Evolutionary conservation across 2,113 vertebrate genomes (phyloP).

Genomic region (Sturnus vulgaris): DNA sequence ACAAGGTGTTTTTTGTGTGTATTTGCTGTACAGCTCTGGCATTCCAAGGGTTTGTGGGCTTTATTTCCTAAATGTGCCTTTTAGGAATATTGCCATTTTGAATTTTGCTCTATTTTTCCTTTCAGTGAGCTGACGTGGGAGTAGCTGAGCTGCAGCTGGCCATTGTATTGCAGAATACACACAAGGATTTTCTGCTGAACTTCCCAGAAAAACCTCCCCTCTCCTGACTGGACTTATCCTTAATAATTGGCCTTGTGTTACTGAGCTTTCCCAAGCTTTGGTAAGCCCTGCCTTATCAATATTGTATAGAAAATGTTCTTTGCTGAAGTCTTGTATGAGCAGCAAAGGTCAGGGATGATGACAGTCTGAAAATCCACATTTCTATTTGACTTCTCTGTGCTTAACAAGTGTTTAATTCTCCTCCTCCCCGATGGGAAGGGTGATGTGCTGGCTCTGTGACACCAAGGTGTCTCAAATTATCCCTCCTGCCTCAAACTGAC

Average conservation of each 20-base stretch:
- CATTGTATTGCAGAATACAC: background rate
- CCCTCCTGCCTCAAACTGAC: background rate
- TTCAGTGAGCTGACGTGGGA: background rate
- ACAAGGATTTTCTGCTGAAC: background rate
- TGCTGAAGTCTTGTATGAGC: background rate
- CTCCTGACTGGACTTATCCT: background rate
- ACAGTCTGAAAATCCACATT: background rate
- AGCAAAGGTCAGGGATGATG: background rate
- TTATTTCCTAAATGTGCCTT: background rate
- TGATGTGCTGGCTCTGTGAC: background rate
- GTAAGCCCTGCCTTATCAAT: background rate
- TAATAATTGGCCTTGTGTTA: background rate
- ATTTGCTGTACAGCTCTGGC: background rate
- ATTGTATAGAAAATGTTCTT: background rate
- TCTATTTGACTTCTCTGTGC: constrained; percentile 9
- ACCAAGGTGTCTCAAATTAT: background rate
- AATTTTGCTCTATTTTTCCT: background rate
- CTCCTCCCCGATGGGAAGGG: background rate
- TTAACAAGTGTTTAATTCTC: background rate
- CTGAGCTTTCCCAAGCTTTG: background rate
- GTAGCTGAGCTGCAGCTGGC: background rate
- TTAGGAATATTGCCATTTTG: background rate
- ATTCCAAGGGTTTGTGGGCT: fast-evolving
- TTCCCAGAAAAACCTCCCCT: background rate
- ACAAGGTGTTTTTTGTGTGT: background rate